Conservation (phyloP, 2,888 invertebrate genomes). For the Hyppa rectilinea region DNA sequence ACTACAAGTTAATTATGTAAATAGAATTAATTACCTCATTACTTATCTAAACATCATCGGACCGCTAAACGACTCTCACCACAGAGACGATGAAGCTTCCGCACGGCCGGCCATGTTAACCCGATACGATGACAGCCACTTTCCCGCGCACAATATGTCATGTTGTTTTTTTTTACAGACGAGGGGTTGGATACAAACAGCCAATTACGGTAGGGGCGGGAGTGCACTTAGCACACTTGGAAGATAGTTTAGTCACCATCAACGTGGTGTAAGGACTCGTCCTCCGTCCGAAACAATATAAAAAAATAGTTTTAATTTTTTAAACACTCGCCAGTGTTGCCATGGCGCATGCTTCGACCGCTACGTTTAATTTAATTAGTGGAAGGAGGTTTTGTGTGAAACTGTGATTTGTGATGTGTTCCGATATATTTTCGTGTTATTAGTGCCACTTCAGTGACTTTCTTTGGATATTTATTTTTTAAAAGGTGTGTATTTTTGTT, state of each 20-base stretch:
- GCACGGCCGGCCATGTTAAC: slow-evolving; percentile 79
- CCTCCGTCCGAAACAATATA: slow-evolving; percentile 70
- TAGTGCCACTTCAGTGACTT: slow-evolving; percentile 70
- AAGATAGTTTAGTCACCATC: slow-evolving; percentile 88
- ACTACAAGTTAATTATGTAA: slow-evolving; percentile 32
- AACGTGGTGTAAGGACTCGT: slow-evolving; percentile 82
- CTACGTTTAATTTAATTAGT: slow-evolving; percentile 88
- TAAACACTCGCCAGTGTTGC: slow-evolving; percentile 73
- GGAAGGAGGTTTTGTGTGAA: slow-evolving; percentile 78
- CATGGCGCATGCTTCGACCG: slow-evolving; percentile 82
- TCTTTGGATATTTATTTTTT: slow-evolving; percentile 70
- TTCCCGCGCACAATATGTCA: slow-evolving; percentile 90
- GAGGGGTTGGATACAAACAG: slow-evolving; percentile 90
- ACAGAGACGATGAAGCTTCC: slow-evolving; percentile 85
- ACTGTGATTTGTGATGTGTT: slow-evolving; percentile 85
- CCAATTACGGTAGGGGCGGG: slow-evolving; percentile 89
- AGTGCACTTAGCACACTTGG: slow-evolving; percentile 84
- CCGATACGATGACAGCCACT: slow-evolving; percentile 86
- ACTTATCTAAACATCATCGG: slow-evolving; percentile 82
- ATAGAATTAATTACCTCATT: slow-evolving; percentile 67
- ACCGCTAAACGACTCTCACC: slow-evolving; percentile 84
- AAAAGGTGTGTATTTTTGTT: slow-evolving; percentile 72
- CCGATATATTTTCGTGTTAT: slow-evolving; percentile 69
- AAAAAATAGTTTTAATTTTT: slow-evolving; percentile 65
- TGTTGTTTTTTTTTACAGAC: slow-evolving; percentile 83